phyloP scores from a whole-genome alignment of 2,797 vertebrate genomes.

The Phataginus tricuspis region DNA sequence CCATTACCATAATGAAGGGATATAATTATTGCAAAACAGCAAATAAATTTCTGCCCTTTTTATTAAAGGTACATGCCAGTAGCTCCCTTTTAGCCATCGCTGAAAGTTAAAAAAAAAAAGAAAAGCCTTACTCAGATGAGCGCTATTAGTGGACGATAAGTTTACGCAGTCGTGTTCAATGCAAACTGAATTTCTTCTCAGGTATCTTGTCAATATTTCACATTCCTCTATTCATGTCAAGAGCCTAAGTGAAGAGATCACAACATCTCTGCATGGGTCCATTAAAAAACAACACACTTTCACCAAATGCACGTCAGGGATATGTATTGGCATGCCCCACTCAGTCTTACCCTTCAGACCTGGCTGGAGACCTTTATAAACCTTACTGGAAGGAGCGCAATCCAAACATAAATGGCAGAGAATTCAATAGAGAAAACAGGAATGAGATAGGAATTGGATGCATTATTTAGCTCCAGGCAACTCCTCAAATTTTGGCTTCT shows the following conservation, averaged over 20 bases:
- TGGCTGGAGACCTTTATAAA: not conserved
- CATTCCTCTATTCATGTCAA: not conserved
- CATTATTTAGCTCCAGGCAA: constrained; percentile 35
- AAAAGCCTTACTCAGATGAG: not conserved
- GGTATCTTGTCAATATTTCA: not conserved
- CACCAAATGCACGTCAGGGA: not conserved
- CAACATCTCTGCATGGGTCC: not conserved
- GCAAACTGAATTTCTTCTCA: constrained; percentile 20
- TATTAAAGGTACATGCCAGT: not conserved
- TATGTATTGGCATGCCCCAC: not conserved
- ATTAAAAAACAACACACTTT: not conserved
- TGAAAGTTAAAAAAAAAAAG: not conserved
- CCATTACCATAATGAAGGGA: not conserved
- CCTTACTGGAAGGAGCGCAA: not conserved
- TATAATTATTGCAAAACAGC: constrained; percentile 31
- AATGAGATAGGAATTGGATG: not conserved
- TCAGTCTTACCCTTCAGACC: constrained; percentile 13
- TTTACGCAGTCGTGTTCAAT: not conserved
- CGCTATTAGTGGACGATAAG: not conserved
- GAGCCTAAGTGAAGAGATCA: not conserved
- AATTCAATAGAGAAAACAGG: not conserved
- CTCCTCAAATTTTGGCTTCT: not conserved
- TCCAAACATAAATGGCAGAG: not conserved
- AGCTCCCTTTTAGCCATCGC: not conserved
- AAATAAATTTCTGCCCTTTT: not conserved